A percentile compares a stretch with the other conserved stretches of the same genome.
These are phyloP conservation scores for Pluvialis apricaria DNA, from an alignment of 2,113 vertebrate species.

Conservation along the genomic window DNA sequence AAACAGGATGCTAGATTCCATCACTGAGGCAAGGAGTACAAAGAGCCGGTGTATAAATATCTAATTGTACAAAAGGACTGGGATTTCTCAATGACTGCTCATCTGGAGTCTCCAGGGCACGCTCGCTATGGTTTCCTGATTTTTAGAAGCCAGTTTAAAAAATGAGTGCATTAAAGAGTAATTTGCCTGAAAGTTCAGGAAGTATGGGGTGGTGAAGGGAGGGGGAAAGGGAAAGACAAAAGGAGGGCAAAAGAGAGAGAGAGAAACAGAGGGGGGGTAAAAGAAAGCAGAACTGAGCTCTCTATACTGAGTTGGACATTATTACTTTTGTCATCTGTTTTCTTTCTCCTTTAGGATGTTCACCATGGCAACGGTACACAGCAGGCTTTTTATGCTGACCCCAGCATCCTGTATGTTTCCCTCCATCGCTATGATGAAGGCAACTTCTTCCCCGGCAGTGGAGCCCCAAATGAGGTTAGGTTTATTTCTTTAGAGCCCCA, in stretches of 20 bases:
- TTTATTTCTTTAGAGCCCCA: conserved; percentile 90
- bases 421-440: conserved; percentile 91
- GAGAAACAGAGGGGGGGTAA: conserved; percentile 54
- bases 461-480: conserved; percentile 93
- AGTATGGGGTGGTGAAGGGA: conserved; percentile 74
- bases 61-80: conserved; percentile 89
- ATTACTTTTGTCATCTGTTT: conserved; percentile 92
- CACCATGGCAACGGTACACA: conserved; percentile 92
- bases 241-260: conserved; percentile 60
- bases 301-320: conserved; percentile 76
- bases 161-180: conserved; percentile 91
- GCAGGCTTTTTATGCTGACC: conserved; percentile 89
- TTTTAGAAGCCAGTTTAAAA: conserved; percentile 89
- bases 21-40: conserved; percentile 87
- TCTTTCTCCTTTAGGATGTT: conserved; percentile 89
- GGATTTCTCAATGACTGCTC: conserved; percentile 89
- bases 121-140: conserved; percentile 88
- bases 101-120: conserved; percentile 86
- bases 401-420: conserved; percentile 91
- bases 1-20: conserved; percentile 92
- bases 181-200: conserved; percentile 86
- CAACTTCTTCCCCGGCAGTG: conserved; percentile 89
- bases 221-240: conserved; percentile 69
- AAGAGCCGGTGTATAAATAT: conserved; percentile 94
- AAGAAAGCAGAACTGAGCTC: conserved; percentile 68